These are phyloP conservation scores for Pachyuromys duprasi DNA, from an alignment of 2,797 vertebrate genomes.

Conservation along the genomic window DNA sequence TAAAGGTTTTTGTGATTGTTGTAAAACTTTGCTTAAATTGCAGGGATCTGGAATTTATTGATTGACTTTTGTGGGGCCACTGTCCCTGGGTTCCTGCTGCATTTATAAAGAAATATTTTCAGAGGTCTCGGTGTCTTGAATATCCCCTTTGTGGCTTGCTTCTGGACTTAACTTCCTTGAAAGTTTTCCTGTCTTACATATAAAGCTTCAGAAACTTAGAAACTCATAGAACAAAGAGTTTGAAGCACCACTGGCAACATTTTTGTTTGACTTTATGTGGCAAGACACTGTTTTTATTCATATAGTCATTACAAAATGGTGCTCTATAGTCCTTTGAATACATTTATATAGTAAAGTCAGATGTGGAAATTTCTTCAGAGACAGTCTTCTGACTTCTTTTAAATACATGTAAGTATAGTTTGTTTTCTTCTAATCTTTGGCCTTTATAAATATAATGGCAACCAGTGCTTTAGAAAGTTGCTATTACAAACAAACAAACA, in stretches of 20 bases:
- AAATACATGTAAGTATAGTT: not conserved
- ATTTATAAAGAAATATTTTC: not conserved
- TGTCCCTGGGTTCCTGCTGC: not conserved
- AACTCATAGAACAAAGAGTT: not conserved
- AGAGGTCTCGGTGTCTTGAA: not conserved
- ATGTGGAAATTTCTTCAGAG: not conserved
- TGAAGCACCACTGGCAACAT: not conserved
- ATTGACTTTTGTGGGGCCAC: not conserved
- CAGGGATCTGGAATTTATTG: not conserved
- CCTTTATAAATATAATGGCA: not conserved
- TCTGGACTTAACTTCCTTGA: not conserved
- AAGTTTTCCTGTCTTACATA: not conserved
- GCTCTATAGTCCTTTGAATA: not conserved
- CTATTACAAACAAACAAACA: not conserved
- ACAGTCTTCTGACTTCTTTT: not conserved
- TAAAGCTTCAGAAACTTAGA: not conserved
- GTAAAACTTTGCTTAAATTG: not conserved
- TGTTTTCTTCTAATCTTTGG: too few relatives aligned
- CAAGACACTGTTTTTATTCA: not conserved
- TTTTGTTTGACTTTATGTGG: not conserved
- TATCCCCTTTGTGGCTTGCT: not conserved
- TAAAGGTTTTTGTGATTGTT: not conserved
- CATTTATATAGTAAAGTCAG: not conserved
- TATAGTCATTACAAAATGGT: not conserved
- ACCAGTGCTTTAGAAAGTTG: not conserved